Evolutionary conservation across 1,140 invertebrate genomes (phyloP).

Genomic region (Cydia amplana): DNA sequence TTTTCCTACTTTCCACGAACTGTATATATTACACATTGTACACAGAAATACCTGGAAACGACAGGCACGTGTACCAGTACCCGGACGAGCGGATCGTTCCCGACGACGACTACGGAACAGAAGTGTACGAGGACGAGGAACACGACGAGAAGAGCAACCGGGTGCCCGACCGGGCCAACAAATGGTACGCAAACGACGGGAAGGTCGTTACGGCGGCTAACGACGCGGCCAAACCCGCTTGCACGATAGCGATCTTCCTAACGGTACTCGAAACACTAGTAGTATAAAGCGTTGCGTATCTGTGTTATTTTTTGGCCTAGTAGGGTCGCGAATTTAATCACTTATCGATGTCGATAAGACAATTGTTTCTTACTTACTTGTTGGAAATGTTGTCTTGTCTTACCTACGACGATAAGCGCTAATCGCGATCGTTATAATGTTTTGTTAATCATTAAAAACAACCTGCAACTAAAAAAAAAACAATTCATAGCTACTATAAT

Average conservation of each 20-base stretch:
- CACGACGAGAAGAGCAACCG: conserved; percentile 65
- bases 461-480: no score
- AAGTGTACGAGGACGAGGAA: conserved; percentile 64
- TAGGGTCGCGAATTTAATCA: no score
- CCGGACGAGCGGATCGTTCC: conserved; percentile 60
- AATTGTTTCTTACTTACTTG: no score
- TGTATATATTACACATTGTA: conserved; percentile 33
- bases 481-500: neutral
- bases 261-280: conserved; percentile 45
- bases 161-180: conserved; percentile 70
- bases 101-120: conserved; percentile 69
- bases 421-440: neutral
- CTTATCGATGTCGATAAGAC: no score
- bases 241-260: conserved; percentile 48
- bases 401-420: neutral
- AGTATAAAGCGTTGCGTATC: conserved; percentile 39
- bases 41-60: conserved; percentile 75
- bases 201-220: conserved; percentile 56
- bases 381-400: no score
- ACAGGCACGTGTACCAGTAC: conserved; percentile 69
- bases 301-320: conserved; percentile 17
- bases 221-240: conserved; percentile 36
- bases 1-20: neutral
- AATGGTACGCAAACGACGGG: conserved; percentile 73
- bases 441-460: no score